Percentiles rank a stretch among this genome's conserved stretches.
phyloP scores from a whole-genome alignment of 2,113 vertebrate species.

The Solea senegalensis region DNA sequence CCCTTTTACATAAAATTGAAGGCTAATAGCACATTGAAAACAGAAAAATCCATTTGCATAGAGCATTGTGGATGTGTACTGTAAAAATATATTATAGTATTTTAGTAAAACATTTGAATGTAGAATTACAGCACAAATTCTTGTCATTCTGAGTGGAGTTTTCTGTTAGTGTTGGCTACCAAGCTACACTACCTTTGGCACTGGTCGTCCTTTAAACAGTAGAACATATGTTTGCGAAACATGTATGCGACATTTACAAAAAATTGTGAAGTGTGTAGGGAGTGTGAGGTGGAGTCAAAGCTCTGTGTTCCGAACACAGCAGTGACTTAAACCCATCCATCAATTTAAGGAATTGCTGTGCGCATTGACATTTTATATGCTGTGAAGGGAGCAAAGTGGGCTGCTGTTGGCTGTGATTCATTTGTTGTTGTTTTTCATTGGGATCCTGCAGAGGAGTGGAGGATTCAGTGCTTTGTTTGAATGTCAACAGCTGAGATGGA shows the following conservation, averaged over 20 bases:
- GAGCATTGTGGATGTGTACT: too few species aligned
- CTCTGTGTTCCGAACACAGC: conserved; percentile 54
- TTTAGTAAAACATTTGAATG: too few species aligned
- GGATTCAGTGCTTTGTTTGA: conserved; percentile 70
- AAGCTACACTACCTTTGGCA: conserved; percentile 4
- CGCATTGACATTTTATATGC: conserved; percentile 72
- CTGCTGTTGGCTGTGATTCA: conserved; percentile 68
- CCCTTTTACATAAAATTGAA: too few species aligned
- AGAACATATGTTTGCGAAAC: conserved; percentile 48
- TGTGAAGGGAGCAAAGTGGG: conserved; percentile 69
- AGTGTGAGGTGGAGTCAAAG: conserved; percentile 39
- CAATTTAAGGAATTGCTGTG: conserved; percentile 69
- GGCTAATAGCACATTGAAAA: too few species aligned
- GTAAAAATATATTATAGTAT: too few species aligned
- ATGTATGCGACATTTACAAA: conserved; percentile 54
- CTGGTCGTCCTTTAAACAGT: conserved; percentile 30
- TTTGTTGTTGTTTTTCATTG: conserved; percentile 71
- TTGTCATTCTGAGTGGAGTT: neutral
- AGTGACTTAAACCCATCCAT: conserved; percentile 62
- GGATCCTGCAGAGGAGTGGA: conserved; percentile 65
- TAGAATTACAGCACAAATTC: neutral
- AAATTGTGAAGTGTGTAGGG: conserved; percentile 38
- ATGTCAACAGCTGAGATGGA: conserved; percentile 66
- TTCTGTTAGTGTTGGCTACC: neutral
- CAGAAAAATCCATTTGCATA: too few species aligned